phyloP scores from a whole-genome alignment of 2,113 vertebrate species.

The Melanostigma gelatinosum region DNA sequence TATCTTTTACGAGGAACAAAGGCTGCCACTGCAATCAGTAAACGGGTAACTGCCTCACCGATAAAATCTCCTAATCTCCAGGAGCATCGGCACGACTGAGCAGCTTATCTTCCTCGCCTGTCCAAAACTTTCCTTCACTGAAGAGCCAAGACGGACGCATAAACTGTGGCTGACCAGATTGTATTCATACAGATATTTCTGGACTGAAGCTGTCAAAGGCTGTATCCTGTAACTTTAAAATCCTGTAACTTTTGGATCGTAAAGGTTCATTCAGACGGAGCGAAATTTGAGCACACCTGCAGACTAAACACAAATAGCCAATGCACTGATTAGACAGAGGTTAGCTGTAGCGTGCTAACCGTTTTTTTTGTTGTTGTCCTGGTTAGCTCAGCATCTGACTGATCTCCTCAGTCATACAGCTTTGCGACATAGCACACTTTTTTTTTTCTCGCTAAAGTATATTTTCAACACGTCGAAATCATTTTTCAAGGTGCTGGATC shows the following conservation, averaged over 20 bases:
- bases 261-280: too few species aligned
- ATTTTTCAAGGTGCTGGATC: background rate
- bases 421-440: background rate
- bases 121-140: background rate
- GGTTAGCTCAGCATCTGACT: too few species aligned
- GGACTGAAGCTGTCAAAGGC: background rate
- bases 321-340: too few species aligned
- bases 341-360: too few species aligned
- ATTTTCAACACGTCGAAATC: too few species aligned
- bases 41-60: constrained; percentile 37
- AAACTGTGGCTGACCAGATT: background rate
- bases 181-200: background rate
- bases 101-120: constrained; percentile 2
- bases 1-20: constrained; percentile 33
- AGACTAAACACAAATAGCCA: too few species aligned
- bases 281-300: background rate
- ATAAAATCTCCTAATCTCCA: constrained; percentile 31
- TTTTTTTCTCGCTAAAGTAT: background rate
- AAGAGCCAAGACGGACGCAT: background rate
- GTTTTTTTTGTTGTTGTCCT: too few species aligned
- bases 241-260: too few species aligned
- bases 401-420: too few species aligned
- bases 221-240: too few species aligned
- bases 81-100: constrained; percentile 28
- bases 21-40: background rate